phyloP scores from a whole-genome alignment of 2,888 invertebrate genomes.

The Melolontha melolontha region DNA sequence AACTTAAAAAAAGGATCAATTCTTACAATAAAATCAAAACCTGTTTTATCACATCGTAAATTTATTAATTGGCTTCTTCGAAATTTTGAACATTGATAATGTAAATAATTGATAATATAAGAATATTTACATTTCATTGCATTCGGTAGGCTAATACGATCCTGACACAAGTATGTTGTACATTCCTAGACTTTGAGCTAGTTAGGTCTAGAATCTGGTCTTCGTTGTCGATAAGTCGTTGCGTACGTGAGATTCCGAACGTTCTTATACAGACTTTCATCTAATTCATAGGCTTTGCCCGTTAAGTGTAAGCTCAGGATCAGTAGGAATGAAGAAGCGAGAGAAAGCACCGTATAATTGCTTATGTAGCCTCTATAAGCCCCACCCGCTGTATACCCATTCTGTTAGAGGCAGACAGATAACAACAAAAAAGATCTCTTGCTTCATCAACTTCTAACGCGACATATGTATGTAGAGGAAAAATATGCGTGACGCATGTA shows the following conservation, averaged over 20 bases:
- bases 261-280: conserved; percentile 7
- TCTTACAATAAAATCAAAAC: no score
- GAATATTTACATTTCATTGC: no score
- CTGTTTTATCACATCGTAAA: no score
- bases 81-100: no score
- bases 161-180: not conserved
- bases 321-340: conserved; percentile 1
- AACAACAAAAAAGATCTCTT: conserved; percentile 8
- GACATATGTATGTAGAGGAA: conserved; percentile 12
- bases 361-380: not conserved
- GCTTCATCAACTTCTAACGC: conserved; percentile 2
- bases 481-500: conserved; percentile 33
- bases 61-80: no score
- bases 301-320: not conserved
- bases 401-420: conserved; percentile 6
- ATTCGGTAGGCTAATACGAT: not conserved
- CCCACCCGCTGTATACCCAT: conserved; percentile 1
- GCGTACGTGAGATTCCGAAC: conserved; percentile 38
- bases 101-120: no score
- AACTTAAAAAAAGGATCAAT: no score
- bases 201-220: conserved; percentile 8
- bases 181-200: conserved; percentile 12
- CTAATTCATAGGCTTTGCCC: conserved; percentile 26
- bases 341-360: not conserved
- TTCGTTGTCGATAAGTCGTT: conserved; percentile 29